Evolutionary conservation across 2,797 vertebrate species (phyloP).

Genomic region (Furcifer pardalis): DNA sequence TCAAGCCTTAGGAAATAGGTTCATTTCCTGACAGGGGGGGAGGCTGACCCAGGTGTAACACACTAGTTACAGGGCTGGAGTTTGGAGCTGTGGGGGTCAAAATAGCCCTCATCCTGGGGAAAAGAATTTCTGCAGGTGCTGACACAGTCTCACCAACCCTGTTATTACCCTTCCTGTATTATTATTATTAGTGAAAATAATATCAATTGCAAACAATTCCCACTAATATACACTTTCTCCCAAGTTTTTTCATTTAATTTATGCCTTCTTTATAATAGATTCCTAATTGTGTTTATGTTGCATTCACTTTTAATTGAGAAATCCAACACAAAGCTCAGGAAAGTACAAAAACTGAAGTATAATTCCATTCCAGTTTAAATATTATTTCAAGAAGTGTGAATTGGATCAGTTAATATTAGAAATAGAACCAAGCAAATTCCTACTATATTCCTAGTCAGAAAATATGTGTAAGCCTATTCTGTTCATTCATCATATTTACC

Average conservation of each 20-base stretch:
- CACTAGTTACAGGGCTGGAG: too few species aligned
- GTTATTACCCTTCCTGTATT: too few species aligned
- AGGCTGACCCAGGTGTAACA: too few species aligned
- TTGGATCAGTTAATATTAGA: background rate
- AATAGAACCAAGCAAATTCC: background rate
- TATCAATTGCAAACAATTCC: background rate
- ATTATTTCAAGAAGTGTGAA: background rate
- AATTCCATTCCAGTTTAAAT: background rate
- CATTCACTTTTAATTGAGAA: background rate
- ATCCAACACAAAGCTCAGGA: background rate
- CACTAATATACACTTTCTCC: too few species aligned
- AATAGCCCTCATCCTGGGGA: too few species aligned
- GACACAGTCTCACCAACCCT: too few species aligned
- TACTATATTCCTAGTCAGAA: background rate
- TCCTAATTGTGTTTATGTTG: background rate
- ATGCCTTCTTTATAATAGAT: background rate
- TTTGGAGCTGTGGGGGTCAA: too few species aligned
- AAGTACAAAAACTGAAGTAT: background rate
- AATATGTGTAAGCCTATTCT: background rate
- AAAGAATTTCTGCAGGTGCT: too few species aligned
- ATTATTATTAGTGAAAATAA: background rate
- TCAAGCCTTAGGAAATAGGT: too few species aligned
- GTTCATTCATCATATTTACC: background rate
- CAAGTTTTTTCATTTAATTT: background rate
- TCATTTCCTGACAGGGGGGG: too few species aligned